Evolutionary conservation across 2,113 vertebrate genomes (phyloP).

Genomic region (Macaca nemestrina): DNA sequence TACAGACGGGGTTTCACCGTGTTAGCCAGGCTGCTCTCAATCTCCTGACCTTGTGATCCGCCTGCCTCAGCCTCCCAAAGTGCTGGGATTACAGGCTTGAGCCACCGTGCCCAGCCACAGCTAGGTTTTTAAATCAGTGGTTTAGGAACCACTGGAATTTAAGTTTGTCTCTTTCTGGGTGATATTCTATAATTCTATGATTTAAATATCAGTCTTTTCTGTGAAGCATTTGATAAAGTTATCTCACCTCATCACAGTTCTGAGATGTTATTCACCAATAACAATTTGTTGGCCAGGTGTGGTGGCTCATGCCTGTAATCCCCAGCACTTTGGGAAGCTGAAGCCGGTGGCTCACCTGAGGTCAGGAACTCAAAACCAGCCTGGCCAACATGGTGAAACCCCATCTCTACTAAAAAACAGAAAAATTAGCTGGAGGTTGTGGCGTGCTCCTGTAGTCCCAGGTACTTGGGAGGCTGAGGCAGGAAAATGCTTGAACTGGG

Average conservation of each 20-base stretch:
- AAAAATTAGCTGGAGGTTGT: neutral
- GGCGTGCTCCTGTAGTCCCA: neutral
- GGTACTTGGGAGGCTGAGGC: neutral
- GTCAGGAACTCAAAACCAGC: neutral
- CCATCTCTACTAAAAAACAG: neutral
- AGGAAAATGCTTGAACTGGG: neutral
- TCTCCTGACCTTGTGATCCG: no score
- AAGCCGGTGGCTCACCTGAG: neutral
- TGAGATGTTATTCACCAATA: neutral
- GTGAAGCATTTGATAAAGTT: neutral
- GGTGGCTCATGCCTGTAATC: neutral
- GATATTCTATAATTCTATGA: neutral
- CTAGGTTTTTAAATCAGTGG: neutral
- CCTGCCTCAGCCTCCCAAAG: no score
- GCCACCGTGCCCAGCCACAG: no score
- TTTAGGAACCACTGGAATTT: conserved; percentile 16
- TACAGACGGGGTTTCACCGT: no score
- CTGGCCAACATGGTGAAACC: neutral
- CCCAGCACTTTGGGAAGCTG: neutral
- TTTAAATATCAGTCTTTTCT: neutral
- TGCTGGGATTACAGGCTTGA: no score
- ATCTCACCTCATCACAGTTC: neutral
- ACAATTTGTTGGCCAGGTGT: neutral
- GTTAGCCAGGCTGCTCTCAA: no score
- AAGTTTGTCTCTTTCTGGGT: neutral